These are phyloP conservation scores for Zeuzera pyrina DNA, from an alignment of 2,888 invertebrate genomes.

Conservation along the genomic window DNA sequence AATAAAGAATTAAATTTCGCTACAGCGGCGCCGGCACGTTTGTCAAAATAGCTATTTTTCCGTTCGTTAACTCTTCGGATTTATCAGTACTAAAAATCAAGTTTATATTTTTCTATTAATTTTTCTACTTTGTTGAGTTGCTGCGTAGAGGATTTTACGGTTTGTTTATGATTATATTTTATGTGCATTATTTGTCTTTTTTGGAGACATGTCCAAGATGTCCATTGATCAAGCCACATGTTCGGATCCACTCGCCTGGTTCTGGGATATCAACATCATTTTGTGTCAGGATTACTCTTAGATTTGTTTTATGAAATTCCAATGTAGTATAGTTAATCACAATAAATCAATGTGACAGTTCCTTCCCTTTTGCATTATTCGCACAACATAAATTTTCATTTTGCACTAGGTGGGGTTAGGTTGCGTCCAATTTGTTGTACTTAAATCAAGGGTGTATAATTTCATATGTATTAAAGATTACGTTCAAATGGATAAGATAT, in stretches of 20 bases:
- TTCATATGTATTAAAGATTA: no score
- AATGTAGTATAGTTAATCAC: no score
- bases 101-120: slow-evolving; percentile 26
- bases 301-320: not conserved
- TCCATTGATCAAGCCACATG: slow-evolving; percentile 58
- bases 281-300: not conserved
- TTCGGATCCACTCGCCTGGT: slow-evolving; percentile 43
- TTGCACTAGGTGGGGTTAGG: slow-evolving; percentile 60
- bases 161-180: slow-evolving; percentile 34
- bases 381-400: no score
- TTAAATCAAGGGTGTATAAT: slow-evolving; percentile 1
- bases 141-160: slow-evolving; percentile 28
- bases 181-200: slow-evolving; percentile 30
- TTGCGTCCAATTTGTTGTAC: slow-evolving; percentile 19
- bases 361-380: no score
- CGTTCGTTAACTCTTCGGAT: slow-evolving; percentile 36
- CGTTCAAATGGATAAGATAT: no score
- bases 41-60: slow-evolving; percentile 60
- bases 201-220: slow-evolving; percentile 52
- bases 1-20: slow-evolving; percentile 43
- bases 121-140: slow-evolving; percentile 23
- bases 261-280: slow-evolving; percentile 12
- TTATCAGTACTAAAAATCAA: slow-evolving; percentile 32
- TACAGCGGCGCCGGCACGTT: slow-evolving; percentile 65
- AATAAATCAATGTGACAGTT: no score